Conservation (phyloP, 2,797 vertebrate genomes). For the Tympanoctomys barrerae region DNA sequence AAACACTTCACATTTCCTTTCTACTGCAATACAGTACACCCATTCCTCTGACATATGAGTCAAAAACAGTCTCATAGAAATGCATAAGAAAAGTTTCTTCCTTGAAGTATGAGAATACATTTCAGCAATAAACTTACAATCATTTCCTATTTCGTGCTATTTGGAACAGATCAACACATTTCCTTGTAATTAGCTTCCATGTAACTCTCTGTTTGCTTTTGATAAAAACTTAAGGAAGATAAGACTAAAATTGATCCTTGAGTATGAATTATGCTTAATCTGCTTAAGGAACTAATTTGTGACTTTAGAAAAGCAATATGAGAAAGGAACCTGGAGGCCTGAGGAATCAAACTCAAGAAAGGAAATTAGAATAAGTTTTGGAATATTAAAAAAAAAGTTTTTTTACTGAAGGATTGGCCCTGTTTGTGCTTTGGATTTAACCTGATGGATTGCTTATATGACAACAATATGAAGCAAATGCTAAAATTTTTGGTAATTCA, state of each 20-base stretch:
- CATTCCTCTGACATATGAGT: not conserved
- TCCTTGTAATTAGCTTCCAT: not conserved
- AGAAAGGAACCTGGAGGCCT: not conserved
- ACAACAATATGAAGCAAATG: not conserved
- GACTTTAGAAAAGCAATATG: not conserved
- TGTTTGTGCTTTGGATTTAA: not conserved
- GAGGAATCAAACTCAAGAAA: not conserved
- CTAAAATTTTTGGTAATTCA: not conserved
- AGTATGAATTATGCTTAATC: not conserved
- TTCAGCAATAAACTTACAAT: not conserved
- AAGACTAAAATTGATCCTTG: conserved; percentile 11
- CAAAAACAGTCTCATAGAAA: conserved; percentile 40
- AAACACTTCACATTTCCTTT: conserved; percentile 26
- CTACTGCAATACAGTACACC: not conserved
- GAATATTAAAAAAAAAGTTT: not conserved
- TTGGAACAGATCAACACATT: conserved; percentile 20
- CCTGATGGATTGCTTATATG: not conserved
- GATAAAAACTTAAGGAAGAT: not conserved
- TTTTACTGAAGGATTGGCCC: not conserved
- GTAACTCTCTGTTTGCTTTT: conserved; percentile 27
- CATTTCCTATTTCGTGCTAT: not conserved
- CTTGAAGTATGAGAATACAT: not conserved
- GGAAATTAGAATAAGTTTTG: not conserved
- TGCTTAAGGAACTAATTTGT: not conserved
- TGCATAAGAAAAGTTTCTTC: conserved; percentile 31